Evolutionary conservation across 1,140 invertebrate genomes (phyloP), one percentile per base, ranked within the genome.

Genomic region (Theocolax elegans): DNA sequence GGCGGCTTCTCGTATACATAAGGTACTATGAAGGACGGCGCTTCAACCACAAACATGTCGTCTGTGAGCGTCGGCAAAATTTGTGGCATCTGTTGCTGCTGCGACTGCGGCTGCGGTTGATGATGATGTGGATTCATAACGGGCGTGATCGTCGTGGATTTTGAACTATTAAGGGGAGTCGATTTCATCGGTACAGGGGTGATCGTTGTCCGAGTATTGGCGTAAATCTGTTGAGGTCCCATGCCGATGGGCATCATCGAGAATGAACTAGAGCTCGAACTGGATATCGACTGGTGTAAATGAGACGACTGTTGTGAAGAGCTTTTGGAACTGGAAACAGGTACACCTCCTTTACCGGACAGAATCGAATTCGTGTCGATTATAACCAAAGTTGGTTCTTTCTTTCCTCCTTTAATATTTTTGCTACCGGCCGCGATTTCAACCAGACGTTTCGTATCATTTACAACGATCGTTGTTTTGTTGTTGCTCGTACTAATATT

Each of bases 1-100:
- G 94, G 92, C 4, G 93, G 93, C 82, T 95, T 95, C 83, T 95
- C 93, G 81, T 95, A 95, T n/a, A 96, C 93, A 82, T 95, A 96
- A 44, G 94, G 94, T 73, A 96, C 93, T 78, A 96, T 95, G 78
- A 96, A 95, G 13, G 94, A 95, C 3, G 94, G 94, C 23, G 94
- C 94, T 84, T 96, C 94, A 9, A 96, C 91, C 1, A 95, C 93
- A 83, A 92, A 95, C 91, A 95, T 95, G 76, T 95, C 93, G 80
- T 96, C 94, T 6, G 93, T 95, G 4, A 95, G 85, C 4, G 92
- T 91, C 0, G 93, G 92, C 70, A 94, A 81, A 59, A 94, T 89
- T 51, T 88, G 88, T 29, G 88, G 81, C 54, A 70, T 77, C 67
- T 54, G 84, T 80, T n/a, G 85, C 76, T 44, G 88, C 85, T 21